Conservation (phyloP, 1,140 invertebrate species). For the Calosoma granatense region DNA sequence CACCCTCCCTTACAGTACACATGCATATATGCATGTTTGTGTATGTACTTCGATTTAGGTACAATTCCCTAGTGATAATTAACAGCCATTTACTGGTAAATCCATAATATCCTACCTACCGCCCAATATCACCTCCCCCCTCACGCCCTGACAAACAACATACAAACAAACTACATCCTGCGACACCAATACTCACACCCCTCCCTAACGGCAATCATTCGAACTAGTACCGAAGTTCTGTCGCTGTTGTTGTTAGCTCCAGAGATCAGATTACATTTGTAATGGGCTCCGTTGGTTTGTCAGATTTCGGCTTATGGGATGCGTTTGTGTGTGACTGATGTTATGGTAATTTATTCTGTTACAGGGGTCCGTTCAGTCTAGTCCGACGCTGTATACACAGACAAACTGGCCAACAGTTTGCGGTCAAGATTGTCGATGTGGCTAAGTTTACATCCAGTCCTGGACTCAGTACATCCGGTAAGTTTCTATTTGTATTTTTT, state of each 20-base stretch:
- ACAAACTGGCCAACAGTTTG: slow-evolving; percentile 90
- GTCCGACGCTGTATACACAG: slow-evolving; percentile 92
- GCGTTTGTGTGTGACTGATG: background rate
- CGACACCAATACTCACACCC: too few species aligned
- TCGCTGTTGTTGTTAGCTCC: background rate
- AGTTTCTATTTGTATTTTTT: too few species aligned
- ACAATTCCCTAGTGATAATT: background rate
- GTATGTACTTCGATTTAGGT: too few species aligned
- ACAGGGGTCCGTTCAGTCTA: slow-evolving; percentile 94
- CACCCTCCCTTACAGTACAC: too few species aligned
- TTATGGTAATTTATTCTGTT: slow-evolving; percentile 32
- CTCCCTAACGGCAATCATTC: background rate
- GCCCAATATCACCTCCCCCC: background rate
- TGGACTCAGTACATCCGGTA: slow-evolving; percentile 89
- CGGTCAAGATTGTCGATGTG: slow-evolving; percentile 98
- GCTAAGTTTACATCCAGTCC: slow-evolving; percentile 94
- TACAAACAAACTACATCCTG: background rate
- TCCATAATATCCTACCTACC: background rate
- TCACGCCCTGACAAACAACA: background rate
- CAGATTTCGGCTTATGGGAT: background rate
- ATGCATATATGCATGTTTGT: too few species aligned
- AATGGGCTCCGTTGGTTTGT: background rate
- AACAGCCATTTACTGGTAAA: background rate
- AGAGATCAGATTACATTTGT: background rate
- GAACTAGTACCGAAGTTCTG: background rate